Percentiles rank a stretch among this genome's conserved stretches.
phyloP scores from a whole-genome alignment of 2,113 vertebrate genomes.

The Apus apus region DNA sequence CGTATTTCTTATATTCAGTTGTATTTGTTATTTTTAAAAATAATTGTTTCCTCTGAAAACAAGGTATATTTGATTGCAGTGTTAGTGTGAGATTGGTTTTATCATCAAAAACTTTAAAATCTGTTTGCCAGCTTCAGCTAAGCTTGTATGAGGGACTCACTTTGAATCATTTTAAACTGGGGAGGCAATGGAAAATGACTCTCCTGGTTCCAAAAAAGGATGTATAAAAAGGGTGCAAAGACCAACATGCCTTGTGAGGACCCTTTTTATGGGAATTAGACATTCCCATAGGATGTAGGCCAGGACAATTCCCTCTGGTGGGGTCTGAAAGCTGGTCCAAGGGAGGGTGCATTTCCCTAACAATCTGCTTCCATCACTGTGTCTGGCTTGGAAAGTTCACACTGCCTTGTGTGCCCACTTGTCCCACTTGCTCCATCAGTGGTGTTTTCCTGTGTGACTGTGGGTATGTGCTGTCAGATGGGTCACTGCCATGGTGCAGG shows the following conservation, averaged over 20 bases:
- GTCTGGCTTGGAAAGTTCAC: background rate
- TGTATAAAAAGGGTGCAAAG: background rate
- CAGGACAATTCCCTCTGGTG: background rate
- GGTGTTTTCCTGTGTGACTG: background rate
- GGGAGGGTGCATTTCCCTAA: background rate
- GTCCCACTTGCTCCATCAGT: background rate
- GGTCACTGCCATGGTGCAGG: background rate
- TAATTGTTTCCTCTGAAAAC: background rate
- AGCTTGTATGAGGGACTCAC: background rate
- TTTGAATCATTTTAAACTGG: background rate
- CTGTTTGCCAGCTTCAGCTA: background rate
- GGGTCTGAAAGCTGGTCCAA: background rate
- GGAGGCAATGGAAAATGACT: background rate
- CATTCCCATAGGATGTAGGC: background rate
- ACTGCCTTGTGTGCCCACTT: fast-evolving
- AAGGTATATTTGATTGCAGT: background rate
- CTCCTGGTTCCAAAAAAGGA: background rate
- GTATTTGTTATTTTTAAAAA: background rate
- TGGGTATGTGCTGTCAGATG: background rate
- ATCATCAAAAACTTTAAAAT: background rate
- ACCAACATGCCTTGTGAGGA: background rate
- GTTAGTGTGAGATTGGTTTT: background rate
- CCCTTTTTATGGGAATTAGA: background rate
- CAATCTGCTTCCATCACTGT: background rate
- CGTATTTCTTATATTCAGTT: background rate